Percentiles rank a stretch among this genome's conserved stretches.
phyloP scores from a whole-genome alignment of 2,113 vertebrate species.

The Mesitornis unicolor region DNA sequence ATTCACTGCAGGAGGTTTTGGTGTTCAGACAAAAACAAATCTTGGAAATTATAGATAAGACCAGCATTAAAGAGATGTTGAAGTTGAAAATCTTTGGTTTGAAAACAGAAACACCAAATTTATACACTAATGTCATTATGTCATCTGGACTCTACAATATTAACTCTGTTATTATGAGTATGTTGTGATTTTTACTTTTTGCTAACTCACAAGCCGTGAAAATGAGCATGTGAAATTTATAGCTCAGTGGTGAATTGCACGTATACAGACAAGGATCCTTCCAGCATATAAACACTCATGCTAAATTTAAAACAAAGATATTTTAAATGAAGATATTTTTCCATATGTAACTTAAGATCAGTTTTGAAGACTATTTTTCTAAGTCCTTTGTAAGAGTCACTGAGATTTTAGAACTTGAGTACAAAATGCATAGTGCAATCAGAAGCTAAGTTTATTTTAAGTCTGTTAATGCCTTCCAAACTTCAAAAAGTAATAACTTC shows the following conservation, averaged over 20 bases:
- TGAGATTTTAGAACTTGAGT: background rate
- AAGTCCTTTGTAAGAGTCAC: background rate
- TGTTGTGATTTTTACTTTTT: background rate
- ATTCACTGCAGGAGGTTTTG: background rate
- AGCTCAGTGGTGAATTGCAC: background rate
- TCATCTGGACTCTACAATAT: background rate
- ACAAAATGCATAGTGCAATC: background rate
- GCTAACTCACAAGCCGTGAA: background rate
- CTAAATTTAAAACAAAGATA: background rate
- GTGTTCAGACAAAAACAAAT: background rate
- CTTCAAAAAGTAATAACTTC: background rate
- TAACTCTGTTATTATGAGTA: background rate
- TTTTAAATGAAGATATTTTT: background rate
- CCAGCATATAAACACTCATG: background rate
- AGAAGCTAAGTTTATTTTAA: background rate
- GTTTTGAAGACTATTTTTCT: background rate
- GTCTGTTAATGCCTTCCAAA: background rate
- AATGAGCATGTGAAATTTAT: background rate
- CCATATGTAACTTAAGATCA: background rate
- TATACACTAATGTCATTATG: accelerated
- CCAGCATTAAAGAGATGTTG: background rate
- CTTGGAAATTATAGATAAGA: background rate
- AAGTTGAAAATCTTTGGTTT: background rate
- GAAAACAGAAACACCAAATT: background rate
- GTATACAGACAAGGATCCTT: background rate